Conservation (phyloP, 1,140 invertebrate species). For the Diplogasteroides magnus region DNA sequence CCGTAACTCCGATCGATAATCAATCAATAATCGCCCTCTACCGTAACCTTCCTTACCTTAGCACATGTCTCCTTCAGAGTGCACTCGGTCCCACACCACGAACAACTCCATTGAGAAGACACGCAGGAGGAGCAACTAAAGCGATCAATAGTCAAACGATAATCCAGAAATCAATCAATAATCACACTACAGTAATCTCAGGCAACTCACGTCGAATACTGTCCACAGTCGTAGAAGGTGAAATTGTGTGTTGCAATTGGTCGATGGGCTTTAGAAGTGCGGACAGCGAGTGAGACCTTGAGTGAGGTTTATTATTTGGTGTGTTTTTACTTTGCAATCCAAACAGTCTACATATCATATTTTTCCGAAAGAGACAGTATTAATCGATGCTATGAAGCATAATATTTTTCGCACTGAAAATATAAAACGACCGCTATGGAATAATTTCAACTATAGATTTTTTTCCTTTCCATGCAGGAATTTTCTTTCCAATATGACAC, state of each 20-base stretch:
- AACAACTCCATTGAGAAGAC: conserved; percentile 40
- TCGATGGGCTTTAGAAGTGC: conserved; percentile 24
- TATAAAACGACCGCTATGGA: no score
- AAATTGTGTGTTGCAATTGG: conserved; percentile 27
- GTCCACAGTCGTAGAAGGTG: conserved; percentile 39
- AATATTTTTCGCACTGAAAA: no score
- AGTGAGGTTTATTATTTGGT: conserved; percentile 6
- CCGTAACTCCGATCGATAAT: background rate
- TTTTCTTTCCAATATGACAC: no score
- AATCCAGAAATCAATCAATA: background rate
- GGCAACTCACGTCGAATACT: conserved; percentile 41
- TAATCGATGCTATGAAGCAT: background rate
- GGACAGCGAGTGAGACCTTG: conserved; percentile 27
- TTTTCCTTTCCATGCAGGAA: no score
- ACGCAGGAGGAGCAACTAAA: conserved; percentile 45
- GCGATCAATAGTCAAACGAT: conserved; percentile 7
- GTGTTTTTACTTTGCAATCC: no score
- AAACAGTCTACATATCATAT: no score
- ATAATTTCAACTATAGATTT: no score
- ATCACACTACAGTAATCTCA: background rate
- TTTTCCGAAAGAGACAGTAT: no score
- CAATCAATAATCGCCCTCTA: background rate
- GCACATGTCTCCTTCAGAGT: background rate
- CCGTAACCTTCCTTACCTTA: background rate
- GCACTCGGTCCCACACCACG: conserved; percentile 31